Conservation (phyloP, 2,797 vertebrate genomes). For the Streptopelia turtur region DNA sequence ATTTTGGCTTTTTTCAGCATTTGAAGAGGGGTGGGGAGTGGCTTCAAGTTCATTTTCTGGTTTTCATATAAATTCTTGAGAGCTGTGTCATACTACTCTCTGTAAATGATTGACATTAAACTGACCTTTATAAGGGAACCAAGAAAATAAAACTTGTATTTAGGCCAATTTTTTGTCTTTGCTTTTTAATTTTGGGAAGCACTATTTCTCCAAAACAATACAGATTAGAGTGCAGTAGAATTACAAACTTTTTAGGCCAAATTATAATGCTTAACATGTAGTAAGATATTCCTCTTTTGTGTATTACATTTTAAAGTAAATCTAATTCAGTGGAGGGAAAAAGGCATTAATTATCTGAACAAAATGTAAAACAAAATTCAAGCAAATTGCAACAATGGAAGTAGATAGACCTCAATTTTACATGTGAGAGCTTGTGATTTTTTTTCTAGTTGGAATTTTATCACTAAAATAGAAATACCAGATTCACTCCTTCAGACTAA, state of each 20-base stretch:
- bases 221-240: background rate
- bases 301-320: background rate
- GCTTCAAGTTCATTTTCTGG: background rate
- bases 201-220: background rate
- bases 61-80: constrained; percentile 34
- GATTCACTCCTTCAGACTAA: background rate
- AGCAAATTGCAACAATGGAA: background rate
- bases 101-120: constrained; percentile 55
- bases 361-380: background rate
- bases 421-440: background rate
- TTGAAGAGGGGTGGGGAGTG: background rate
- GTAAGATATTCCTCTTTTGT: background rate
- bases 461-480: background rate
- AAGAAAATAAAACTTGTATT: constrained; percentile 12
- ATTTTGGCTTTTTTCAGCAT: background rate
- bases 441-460: background rate
- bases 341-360: background rate
- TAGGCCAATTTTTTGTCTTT: background rate
- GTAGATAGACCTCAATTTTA: background rate
- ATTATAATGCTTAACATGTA: background rate
- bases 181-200: background rate
- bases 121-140: constrained; percentile 42
- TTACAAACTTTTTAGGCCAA: background rate
- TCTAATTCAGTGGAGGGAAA: background rate
- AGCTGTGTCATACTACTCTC: constrained; percentile 32